Evolutionary conservation across 2,888 invertebrate genomes (phyloP).

Genomic region (Conops quadrifasciatus): DNA sequence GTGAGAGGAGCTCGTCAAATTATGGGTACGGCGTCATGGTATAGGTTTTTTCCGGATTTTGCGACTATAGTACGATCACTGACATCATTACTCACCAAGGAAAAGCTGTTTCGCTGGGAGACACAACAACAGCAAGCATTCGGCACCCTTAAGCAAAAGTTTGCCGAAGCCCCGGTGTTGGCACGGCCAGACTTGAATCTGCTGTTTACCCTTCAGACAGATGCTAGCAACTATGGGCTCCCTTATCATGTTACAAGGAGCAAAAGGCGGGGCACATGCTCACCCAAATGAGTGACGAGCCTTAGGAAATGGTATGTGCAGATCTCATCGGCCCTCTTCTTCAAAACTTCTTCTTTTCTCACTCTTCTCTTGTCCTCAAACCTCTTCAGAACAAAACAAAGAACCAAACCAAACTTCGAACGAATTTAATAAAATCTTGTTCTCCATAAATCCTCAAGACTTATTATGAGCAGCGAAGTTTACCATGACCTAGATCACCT

Average conservation of each 20-base stretch:
- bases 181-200: background rate
- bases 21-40: background rate
- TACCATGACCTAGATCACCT: no score
- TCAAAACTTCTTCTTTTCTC: no score
- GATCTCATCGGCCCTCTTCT: background rate
- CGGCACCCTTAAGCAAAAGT: background rate
- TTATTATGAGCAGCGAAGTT: no score
- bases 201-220: background rate
- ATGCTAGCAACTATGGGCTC: background rate
- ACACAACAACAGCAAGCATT: background rate
- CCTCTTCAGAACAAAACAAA: no score
- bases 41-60: background rate
- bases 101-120: background rate
- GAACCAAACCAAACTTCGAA: no score
- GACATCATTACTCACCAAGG: background rate
- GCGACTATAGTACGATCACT: background rate
- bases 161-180: no score
- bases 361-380: no score
- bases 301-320: background rate
- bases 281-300: background rate
- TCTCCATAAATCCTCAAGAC: no score
- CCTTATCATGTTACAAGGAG: background rate
- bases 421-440: no score
- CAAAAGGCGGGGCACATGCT: background rate
- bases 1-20: background rate